Percentiles rank a stretch among this genome's conserved stretches.
Conservation (phyloP, 2,888 invertebrate species). For the Biston betularia region DNA sequence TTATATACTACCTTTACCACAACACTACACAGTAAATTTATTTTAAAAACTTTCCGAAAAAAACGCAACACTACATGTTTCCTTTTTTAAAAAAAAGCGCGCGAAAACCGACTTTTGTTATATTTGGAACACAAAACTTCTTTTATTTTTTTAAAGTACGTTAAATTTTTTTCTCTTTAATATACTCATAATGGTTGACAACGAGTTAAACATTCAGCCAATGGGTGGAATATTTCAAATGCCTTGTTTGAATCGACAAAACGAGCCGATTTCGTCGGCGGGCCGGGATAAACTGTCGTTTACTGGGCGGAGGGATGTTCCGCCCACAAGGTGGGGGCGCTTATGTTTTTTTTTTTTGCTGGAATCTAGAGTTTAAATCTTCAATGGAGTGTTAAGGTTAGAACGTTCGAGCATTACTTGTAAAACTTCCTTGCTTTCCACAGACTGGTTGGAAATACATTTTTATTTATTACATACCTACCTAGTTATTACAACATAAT, state of each 20-base stretch:
- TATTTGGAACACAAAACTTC: background rate
- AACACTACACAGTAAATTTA: no score
- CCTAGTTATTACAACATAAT: no score
- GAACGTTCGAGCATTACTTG: background rate
- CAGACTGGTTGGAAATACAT: background rate
- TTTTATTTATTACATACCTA: background rate
- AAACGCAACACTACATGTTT: background rate
- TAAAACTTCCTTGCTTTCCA: background rate
- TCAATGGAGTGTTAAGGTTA: background rate
- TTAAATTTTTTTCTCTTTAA: background rate
- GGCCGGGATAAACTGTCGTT: slow-evolving; percentile 71
- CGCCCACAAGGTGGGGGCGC: slow-evolving; percentile 44
- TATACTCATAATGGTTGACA: slow-evolving; percentile 45
- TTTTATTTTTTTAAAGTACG: background rate
- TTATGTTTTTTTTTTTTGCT: slow-evolving; percentile 32
- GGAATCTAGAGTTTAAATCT: slow-evolving; percentile 9
- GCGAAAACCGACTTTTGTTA: background rate
- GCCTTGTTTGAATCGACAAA: slow-evolving; percentile 52
- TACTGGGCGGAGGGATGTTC: slow-evolving; percentile 50
- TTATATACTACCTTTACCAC: no score
- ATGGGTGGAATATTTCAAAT: slow-evolving; percentile 48
- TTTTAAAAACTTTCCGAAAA: no score
- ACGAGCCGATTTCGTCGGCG: slow-evolving; percentile 71
- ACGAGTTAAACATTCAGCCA: slow-evolving; percentile 37
- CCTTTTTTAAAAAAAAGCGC: slow-evolving; percentile 31